Base-by-base conservation (phyloP, 2,113 vertebrate genomes). In the Lichenostomus cassidix region DNA sequence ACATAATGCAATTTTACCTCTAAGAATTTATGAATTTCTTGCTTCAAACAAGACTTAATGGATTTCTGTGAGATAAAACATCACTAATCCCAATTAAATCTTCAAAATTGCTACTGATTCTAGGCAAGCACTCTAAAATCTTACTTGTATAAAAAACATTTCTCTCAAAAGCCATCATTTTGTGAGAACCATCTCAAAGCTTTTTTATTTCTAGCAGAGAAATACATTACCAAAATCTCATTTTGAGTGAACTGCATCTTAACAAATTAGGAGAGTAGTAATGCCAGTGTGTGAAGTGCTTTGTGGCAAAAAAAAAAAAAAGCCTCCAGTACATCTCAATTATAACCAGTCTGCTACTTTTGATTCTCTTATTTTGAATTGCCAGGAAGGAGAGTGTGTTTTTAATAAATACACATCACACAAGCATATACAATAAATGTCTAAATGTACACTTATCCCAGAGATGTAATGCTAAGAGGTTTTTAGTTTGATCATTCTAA, bases 1-100 rank as follows among this genome's bases (percentile, higher is more conserved):
- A 35, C 8, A 64, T 87, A 94, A 93, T 67, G 44, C 22, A 92
- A 83, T 95, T 94, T 83, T 93, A 63, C 76, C 29, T 78, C 73
- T 60, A 82, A 68, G 64, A 95, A 90, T 91, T 67, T 49, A 90
- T 84, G 5, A 81, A 91, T 87, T 91, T 75, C 69, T 94, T 78
- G 65, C 69, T 91, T 92, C 60, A 89, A 89, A 96, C n/a, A 76
- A 94, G 68, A 31, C 35, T 78, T 94, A 92, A 94, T 91, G 89
- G 89, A 89, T 94, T 94, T 89, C 77, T 89, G 47, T 46, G 28
- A 91, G 73, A 87, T 89, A 94, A 87, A 90, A 90, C 22, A 70
- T 84, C 50, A 87, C 60, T 93, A 94, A 95, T 92, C n/a, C 80
- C 60, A 94, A 83, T 94, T 93, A 97, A 84, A 82, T 89, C 73